Evolutionary conservation across 2,888 invertebrate genomes (phyloP).

Genomic region (Scaptodrosophila latifasciaeformis): DNA sequence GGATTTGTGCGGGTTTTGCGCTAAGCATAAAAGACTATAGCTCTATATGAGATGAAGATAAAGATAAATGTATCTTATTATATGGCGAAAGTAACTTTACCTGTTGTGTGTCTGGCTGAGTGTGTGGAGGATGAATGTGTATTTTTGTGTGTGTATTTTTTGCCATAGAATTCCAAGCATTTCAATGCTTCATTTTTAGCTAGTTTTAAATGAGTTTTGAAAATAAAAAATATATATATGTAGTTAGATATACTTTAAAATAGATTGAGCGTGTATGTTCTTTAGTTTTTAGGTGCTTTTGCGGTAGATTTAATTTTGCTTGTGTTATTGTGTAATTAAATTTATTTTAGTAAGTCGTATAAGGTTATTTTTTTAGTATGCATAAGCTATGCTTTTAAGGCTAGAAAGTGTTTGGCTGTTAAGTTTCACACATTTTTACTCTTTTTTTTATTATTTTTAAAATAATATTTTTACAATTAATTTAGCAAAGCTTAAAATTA

Average conservation of each 20-base stretch:
- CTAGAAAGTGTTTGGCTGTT: not conserved
- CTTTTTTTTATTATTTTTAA: not conserved
- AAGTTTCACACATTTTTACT: not conserved
- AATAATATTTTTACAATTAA: no score
- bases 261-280: no score
- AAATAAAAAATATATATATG: no score
- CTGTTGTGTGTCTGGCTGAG: constrained; percentile 1
- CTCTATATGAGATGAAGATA: not conserved
- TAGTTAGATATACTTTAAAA: no score
- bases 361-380: not conserved
- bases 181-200: constrained; percentile 31
- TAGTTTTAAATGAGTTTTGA: constrained; percentile 43
- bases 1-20: constrained; percentile 45
- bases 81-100: not conserved
- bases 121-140: constrained; percentile 2
- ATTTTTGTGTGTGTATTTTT: constrained; percentile 19
- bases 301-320: not conserved
- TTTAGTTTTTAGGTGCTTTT: constrained; percentile 16
- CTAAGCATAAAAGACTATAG: constrained; percentile 53
- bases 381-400: not conserved
- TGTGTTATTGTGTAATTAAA: not conserved
- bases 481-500: constrained; percentile 37
- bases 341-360: not conserved
- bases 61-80: not conserved
- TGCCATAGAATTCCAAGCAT: constrained; percentile 52